Conservation (phyloP, 1,140 invertebrate species). For the Onthophagus taurus region DNA sequence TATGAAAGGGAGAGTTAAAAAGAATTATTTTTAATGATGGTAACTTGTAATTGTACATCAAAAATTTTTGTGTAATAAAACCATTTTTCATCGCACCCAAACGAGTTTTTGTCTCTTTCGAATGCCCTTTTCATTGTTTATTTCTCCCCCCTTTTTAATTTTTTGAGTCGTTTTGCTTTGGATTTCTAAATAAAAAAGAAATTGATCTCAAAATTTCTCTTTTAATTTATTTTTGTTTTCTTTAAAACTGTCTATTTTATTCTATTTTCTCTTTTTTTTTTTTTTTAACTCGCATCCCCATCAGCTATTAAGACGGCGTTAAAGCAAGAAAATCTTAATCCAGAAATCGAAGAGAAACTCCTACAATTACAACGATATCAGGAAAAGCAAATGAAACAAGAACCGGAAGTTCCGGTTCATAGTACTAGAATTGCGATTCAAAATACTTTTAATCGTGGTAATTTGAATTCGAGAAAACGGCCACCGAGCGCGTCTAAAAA, state of each 20-base stretch:
- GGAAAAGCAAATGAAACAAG: conserved; percentile 64
- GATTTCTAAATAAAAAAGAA: no score
- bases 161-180: conserved; percentile 36
- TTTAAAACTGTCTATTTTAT: conserved; percentile 11
- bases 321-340: conserved; percentile 79
- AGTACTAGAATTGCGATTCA: conserved; percentile 20
- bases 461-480: conserved; percentile 24
- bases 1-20: no score
- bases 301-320: conserved; percentile 72
- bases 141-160: no score
- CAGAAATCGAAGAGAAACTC: conserved; percentile 88
- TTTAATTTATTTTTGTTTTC: conserved; percentile 15
- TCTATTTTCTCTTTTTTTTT: conserved; percentile 19
- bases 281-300: conserved; percentile 5
- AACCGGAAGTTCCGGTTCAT: conserved; percentile 30
- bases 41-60: no score
- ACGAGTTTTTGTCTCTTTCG: conserved; percentile 12
- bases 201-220: conserved; percentile 8
- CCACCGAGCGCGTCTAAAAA: conserved; percentile 32
- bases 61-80: conserved; percentile 11
- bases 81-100: conserved; percentile 23
- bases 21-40: no score
- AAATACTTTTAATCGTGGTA: conserved; percentile 22
- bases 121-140: conserved; percentile 27
- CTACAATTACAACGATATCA: conserved; percentile 80